Evolutionary conservation across 1,140 invertebrate genomes (phyloP).

Genomic region (Gryllus bimaculatus): DNA sequence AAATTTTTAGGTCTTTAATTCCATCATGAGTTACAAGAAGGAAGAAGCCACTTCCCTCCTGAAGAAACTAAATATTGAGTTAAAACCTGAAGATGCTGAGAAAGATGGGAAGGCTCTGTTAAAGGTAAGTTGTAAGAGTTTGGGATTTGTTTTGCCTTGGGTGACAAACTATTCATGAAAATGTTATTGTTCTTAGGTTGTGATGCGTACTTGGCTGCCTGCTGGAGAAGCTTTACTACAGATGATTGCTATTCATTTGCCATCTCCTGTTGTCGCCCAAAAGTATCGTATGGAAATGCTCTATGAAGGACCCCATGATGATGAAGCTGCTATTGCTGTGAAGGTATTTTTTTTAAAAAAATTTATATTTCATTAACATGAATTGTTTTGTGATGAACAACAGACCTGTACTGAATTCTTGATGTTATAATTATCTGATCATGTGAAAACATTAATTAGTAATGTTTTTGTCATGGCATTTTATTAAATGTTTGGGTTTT

Average conservation of each 20-base stretch:
- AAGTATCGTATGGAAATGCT: slow-evolving; percentile 99
- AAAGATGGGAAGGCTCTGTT: slow-evolving; percentile 87
- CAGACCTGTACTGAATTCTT: background rate
- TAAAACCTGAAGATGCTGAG: slow-evolving; percentile 92
- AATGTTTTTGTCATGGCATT: background rate
- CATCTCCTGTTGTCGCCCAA: slow-evolving; percentile 97
- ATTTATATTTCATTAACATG: slow-evolving; percentile 15
- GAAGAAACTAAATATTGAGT: slow-evolving; percentile 81
- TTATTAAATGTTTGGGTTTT: background rate
- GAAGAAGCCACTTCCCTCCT: slow-evolving; percentile 82
- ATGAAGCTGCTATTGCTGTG: slow-evolving; percentile 87
- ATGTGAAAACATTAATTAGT: background rate
- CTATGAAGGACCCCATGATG: slow-evolving; percentile 95
- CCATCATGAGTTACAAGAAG: slow-evolving; percentile 97
- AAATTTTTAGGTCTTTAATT: slow-evolving; percentile 69
- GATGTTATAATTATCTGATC: background rate
- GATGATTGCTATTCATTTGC: slow-evolving; percentile 99
- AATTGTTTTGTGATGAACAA: background rate
- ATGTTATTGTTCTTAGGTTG: slow-evolving; percentile 49
- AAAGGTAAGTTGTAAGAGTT: slow-evolving; percentile 45
- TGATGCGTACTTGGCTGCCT: slow-evolving; percentile 98
- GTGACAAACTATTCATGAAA: slow-evolving; percentile 24
- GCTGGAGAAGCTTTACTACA: slow-evolving; percentile 98
- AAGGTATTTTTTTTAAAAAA: slow-evolving; percentile 40
- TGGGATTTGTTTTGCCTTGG: background rate